Conservation (phyloP, 2,888 invertebrate species). For the Acanthopleura granulata region DNA sequence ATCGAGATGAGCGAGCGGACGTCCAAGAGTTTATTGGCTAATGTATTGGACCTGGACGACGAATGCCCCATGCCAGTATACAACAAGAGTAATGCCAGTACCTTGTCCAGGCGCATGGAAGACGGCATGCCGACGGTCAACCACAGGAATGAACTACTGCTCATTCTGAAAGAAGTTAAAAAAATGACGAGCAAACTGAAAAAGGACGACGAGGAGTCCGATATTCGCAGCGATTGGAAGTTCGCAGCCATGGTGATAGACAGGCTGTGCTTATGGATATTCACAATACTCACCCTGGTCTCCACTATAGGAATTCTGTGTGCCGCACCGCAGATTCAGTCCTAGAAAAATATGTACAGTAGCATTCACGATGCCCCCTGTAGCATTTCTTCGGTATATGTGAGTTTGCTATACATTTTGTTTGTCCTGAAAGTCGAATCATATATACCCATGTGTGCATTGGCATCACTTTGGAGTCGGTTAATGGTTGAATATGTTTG, state of each 20-base stretch:
- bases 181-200: slow-evolving; percentile 94
- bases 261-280: slow-evolving; percentile 95
- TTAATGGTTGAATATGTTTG: too few relatives aligned
- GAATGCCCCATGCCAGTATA: slow-evolving; percentile 75
- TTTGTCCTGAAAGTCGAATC: too few relatives aligned
- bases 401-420: too few relatives aligned
- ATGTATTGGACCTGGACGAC: slow-evolving; percentile 97
- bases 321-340: slow-evolving; percentile 52
- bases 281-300: slow-evolving; percentile 81
- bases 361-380: too few relatives aligned
- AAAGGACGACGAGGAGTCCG: slow-evolving; percentile 93
- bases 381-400: too few relatives aligned
- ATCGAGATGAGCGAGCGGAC: slow-evolving; percentile 91
- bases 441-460: too few relatives aligned
- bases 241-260: slow-evolving; percentile 99
- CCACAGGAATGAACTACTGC: slow-evolving; percentile 82
- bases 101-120: neutral
- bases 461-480: too few relatives aligned
- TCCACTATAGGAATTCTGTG: slow-evolving; percentile 74
- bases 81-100: neutral
- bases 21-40: slow-evolving; percentile 94
- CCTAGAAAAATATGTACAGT: too few relatives aligned
- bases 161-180: slow-evolving; percentile 94
- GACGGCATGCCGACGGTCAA: slow-evolving; percentile 11
- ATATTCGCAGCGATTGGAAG: slow-evolving; percentile 96